Conservation (phyloP, 1,140 invertebrate species). For the Apis dorsata region DNA sequence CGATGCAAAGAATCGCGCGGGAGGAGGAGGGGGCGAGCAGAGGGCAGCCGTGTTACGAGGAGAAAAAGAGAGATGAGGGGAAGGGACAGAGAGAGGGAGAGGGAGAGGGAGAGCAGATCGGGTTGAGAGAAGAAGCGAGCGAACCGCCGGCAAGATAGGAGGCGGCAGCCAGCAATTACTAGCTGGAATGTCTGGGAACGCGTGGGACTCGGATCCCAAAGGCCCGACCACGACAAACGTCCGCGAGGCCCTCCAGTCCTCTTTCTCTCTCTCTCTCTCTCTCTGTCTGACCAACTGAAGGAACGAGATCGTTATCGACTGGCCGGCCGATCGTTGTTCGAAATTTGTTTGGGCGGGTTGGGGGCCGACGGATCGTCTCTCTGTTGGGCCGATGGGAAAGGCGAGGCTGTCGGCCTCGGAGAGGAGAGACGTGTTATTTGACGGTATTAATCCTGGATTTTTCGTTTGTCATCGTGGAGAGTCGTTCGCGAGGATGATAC, state of each 20-base stretch:
- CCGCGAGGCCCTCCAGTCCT: constrained; percentile 14
- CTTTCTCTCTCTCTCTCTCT: background rate
- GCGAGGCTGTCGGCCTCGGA: background rate
- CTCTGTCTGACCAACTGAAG: constrained; percentile 53
- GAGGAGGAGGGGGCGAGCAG: constrained; percentile 65
- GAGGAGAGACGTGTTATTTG: background rate
- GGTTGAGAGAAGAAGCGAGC: constrained; percentile 56
- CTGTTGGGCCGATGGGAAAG: background rate
- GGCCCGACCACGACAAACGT: constrained; percentile 69
- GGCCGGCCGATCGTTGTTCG: constrained; percentile 5
- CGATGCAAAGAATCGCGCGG: constrained; percentile 64
- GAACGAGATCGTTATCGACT: constrained; percentile 1
- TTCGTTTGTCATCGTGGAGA: background rate
- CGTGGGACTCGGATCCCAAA: constrained; percentile 74
- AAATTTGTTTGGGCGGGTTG: constrained; percentile 7
- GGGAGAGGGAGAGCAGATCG: constrained; percentile 44
- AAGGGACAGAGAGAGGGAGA: background rate
- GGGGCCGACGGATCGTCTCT: background rate
- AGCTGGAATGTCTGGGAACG: constrained; percentile 77
- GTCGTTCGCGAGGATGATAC: background rate
- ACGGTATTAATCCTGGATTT: constrained; percentile 16
- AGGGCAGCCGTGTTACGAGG: constrained; percentile 63
- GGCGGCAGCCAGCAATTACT: constrained; percentile 77
- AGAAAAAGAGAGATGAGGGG: constrained; percentile 35
- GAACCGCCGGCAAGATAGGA: constrained; percentile 72